Evolutionary conservation across 2,888 invertebrate genomes (phyloP).

Genomic region (Tenthredo scrophulariae): DNA sequence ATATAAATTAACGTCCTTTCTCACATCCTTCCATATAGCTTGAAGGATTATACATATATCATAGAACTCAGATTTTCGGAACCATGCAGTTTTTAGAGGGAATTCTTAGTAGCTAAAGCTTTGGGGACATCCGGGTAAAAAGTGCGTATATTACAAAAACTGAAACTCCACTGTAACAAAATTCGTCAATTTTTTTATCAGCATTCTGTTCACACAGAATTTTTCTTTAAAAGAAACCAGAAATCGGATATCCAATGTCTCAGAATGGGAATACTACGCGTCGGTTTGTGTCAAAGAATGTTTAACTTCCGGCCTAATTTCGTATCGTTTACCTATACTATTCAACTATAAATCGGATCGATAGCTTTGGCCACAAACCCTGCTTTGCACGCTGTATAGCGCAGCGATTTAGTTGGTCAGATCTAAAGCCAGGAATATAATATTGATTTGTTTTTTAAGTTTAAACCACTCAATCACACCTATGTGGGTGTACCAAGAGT

Average conservation of each 20-base stretch:
- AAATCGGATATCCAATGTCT: neutral
- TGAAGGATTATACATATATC: neutral
- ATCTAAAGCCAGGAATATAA: neutral
- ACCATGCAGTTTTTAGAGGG: neutral
- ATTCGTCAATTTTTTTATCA: too few relatives aligned
- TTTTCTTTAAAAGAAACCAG: neutral
- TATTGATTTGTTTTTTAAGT: neutral
- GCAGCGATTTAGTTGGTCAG: neutral
- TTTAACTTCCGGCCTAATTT: constrained; percentile 7
- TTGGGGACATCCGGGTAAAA: neutral
- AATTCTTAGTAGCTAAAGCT: too few relatives aligned
- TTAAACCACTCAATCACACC: neutral
- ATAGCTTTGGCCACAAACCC: neutral
- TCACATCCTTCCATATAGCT: neutral
- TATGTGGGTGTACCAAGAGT: neutral
- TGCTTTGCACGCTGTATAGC: neutral
- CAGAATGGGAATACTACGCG: neutral
- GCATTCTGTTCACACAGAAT: too few relatives aligned
- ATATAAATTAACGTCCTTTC: neutral
- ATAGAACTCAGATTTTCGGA: neutral
- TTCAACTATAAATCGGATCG: constrained; percentile 24
- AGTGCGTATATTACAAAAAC: too few relatives aligned
- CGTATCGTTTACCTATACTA: constrained; percentile 2
- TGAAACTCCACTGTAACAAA: too few relatives aligned
- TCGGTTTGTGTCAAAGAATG: neutral